phyloP scores from a whole-genome alignment of 1,140 invertebrate genomes.

The Drosophila melanogaster region Release_6_plus_ISO1_MT NC_004354.4:12625501-12626000 shows the following conservation, averaged over 20 bases:
- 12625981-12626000: not conserved
- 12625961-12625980: conserved; percentile 38
- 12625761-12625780: no score
- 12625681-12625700: not conserved
- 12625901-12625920: conserved; percentile 30
- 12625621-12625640: conserved; percentile 17
- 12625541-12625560: conserved; percentile 55
- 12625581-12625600: conserved; percentile 65
- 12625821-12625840: no score
- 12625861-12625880: conserved; percentile 26
- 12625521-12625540: conserved; percentile 61
- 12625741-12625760: no score
- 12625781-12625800: no score
- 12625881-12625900: conserved; percentile 24
- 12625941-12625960: conserved; percentile 50
- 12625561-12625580: conserved; percentile 43
- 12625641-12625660: conserved; percentile 23
- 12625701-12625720: no score
- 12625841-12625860: not conserved
- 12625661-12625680: conserved; percentile 27
- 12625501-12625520: conserved; percentile 81
- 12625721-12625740: no score
- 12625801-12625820: no score
- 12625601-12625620: conserved; percentile 35
- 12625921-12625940: conserved; percentile 72